These are phyloP conservation scores for Agonopterix subpropinquella DNA, from an alignment of 2,888 invertebrate genomes.

Conservation along the genomic window DNA sequence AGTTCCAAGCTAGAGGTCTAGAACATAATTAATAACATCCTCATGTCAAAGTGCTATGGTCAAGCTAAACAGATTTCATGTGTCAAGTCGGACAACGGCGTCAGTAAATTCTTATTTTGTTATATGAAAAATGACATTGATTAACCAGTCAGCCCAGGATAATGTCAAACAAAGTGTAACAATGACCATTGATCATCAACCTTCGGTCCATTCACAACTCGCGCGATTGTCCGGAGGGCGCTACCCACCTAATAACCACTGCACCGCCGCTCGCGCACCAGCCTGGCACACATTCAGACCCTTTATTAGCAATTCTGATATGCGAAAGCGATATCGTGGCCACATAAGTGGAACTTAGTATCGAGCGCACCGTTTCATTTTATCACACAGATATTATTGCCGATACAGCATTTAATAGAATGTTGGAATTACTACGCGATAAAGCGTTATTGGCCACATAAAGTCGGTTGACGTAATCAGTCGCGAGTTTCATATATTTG, in stretches of 20 bases:
- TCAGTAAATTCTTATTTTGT: too few species aligned
- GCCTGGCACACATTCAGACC: slow-evolving; percentile 55
- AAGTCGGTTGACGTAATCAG: slow-evolving; percentile 61
- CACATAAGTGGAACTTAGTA: slow-evolving; percentile 54
- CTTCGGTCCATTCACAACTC: slow-evolving; percentile 12
- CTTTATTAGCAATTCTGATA: slow-evolving; percentile 71
- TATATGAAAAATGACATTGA: too few species aligned
- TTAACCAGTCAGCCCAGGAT: too few species aligned
- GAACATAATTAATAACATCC: too few species aligned
- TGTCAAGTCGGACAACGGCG: too few species aligned
- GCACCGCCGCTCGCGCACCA: slow-evolving; percentile 36
- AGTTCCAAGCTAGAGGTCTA: too few species aligned
- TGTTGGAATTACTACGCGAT: slow-evolving; percentile 51
- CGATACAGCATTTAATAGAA: slow-evolving; percentile 58
- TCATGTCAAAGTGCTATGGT: too few species aligned
- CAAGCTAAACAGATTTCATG: too few species aligned
- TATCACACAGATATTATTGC: slow-evolving; percentile 49
- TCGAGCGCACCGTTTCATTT: slow-evolving; percentile 53
- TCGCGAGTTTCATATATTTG: slow-evolving; percentile 57
- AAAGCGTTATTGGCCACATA: slow-evolving; percentile 55
- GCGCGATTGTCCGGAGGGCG: slow-evolving; percentile 38
- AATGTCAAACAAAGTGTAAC: slow-evolving; percentile 4
- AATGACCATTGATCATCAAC: slow-evolving; percentile 16
- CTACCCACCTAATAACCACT: slow-evolving; percentile 22
- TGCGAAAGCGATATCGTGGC: slow-evolving; percentile 60